Conservation (phyloP, 92 coral and sea anemone species). For the Epizoanthus fatuus region DNA sequence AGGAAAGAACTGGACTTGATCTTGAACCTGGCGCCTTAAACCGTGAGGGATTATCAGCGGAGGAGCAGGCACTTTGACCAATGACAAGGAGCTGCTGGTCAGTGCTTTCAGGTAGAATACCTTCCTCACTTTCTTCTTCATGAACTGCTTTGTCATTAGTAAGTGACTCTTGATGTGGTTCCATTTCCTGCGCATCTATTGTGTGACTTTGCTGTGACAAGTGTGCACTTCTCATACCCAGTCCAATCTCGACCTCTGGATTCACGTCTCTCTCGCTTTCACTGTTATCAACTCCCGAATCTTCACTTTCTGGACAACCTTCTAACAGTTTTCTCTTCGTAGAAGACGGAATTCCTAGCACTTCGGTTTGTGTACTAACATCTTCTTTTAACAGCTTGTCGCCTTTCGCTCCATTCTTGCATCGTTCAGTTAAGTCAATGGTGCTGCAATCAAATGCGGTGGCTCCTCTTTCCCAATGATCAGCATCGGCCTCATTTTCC, state of each 20-base stretch:
- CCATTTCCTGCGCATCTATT: background rate
- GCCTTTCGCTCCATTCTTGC: background rate
- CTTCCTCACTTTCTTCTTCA: background rate
- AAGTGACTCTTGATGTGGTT: background rate
- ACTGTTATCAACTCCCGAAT: background rate
- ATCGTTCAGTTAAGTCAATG: background rate
- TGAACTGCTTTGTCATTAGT: background rate
- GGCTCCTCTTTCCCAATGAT: too few species aligned
- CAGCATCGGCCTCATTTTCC: too few species aligned
- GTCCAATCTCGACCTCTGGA: background rate
- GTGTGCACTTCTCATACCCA: background rate
- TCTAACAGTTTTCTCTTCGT: background rate
- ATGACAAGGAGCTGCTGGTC: background rate
- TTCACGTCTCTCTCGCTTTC: background rate
- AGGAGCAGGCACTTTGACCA: background rate
- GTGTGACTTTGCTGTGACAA: background rate
- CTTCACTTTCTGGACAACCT: background rate
- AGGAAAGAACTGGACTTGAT: background rate
- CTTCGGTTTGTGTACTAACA: slow-evolving; percentile 6
- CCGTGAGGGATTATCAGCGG: background rate
- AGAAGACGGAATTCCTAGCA: background rate
- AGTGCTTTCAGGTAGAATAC: background rate
- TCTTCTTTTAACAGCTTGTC: background rate
- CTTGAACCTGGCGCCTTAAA: background rate
- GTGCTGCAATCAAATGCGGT: background rate